Percentiles rank a stretch among this genome's conserved stretches.
These are phyloP conservation scores for Gulo gulo DNA, from an alignment of 2,113 vertebrate genomes.

Conservation along the genomic window DNA sequence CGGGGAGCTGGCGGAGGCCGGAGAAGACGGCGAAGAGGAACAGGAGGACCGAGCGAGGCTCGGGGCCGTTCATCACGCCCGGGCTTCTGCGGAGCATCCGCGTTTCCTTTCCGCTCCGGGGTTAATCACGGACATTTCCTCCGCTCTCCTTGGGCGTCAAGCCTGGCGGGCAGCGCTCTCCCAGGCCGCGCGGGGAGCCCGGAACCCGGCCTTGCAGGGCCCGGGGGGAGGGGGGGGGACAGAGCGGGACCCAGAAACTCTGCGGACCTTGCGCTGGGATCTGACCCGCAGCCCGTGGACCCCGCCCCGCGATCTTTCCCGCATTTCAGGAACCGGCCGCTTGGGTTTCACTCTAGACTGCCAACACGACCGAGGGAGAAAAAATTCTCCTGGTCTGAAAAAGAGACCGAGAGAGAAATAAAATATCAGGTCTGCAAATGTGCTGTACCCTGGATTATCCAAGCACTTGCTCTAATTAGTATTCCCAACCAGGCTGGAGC, in stretches of 20 bases:
- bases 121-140: fast-evolving
- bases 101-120: fast-evolving
- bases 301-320: fast-evolving
- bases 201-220: background rate
- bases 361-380: background rate
- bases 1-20: background rate
- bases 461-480: background rate
- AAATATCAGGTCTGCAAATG: conserved; percentile 25
- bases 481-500: background rate
- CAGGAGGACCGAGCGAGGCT: fast-evolving
- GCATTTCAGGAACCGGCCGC: background rate
- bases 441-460: background rate
- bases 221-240: no score
- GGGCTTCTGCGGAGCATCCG: fast-evolving
- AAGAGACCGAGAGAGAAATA: background rate
- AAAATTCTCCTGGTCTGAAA: background rate
- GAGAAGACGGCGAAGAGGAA: background rate
- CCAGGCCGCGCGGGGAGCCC: fast-evolving
- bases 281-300: background rate
- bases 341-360: background rate
- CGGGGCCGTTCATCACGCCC: fast-evolving
- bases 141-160: fast-evolving
- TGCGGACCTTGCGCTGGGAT: no score
- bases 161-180: fast-evolving
- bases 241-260: background rate